Percentiles rank a stretch among this genome's conserved stretches.
Evolutionary conservation across 2,888 invertebrate species (phyloP).

Genomic region (Heteromurus nitidus): DNA sequence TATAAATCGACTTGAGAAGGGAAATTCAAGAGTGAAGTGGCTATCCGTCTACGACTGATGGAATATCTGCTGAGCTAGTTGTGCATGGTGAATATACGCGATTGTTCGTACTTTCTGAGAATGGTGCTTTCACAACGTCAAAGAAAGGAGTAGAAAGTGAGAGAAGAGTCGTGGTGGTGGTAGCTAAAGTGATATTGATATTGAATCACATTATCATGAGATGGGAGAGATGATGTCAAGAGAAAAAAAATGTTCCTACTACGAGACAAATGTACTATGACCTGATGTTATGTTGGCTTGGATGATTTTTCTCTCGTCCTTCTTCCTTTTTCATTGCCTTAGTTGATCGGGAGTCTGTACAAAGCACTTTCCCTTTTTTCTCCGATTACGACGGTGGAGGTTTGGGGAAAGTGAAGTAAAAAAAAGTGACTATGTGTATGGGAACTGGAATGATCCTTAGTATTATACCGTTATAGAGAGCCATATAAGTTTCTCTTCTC

Average conservation of each 20-base stretch:
- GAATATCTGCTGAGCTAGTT: constrained; percentile 30
- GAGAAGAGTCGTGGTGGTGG: constrained; percentile 36
- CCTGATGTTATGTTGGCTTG: constrained; percentile 65
- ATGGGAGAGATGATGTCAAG: constrained; percentile 65
- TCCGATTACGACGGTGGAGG: constrained; percentile 21
- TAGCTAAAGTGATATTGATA: constrained; percentile 69
- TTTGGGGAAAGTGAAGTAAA: constrained; percentile 6
- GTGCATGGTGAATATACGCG: constrained; percentile 3
- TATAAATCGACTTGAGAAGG: constrained; percentile 39
- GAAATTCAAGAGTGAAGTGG: constrained; percentile 59
- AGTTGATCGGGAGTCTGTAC: too few species aligned
- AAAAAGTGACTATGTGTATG: constrained; percentile 29
- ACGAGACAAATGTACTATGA: constrained; percentile 68
- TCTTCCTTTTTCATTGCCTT: constrained; percentile 32
- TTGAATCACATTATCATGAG: constrained; percentile 73
- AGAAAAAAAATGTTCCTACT: constrained; percentile 55
- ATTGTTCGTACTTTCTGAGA: constrained; percentile 31
- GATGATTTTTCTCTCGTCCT: constrained; percentile 59
- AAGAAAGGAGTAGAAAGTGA: constrained; percentile 1
- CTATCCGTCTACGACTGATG: constrained; percentile 39
- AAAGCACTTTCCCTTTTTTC: constrained; percentile 35
- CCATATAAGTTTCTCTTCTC: too few species aligned
- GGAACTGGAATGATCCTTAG: constrained; percentile 39
- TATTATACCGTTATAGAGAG: constrained; percentile 21
- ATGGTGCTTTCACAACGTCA: constrained; percentile 34